phyloP scores from a whole-genome alignment of 2,888 invertebrate genomes.

The Octodonta nipae region DNA sequence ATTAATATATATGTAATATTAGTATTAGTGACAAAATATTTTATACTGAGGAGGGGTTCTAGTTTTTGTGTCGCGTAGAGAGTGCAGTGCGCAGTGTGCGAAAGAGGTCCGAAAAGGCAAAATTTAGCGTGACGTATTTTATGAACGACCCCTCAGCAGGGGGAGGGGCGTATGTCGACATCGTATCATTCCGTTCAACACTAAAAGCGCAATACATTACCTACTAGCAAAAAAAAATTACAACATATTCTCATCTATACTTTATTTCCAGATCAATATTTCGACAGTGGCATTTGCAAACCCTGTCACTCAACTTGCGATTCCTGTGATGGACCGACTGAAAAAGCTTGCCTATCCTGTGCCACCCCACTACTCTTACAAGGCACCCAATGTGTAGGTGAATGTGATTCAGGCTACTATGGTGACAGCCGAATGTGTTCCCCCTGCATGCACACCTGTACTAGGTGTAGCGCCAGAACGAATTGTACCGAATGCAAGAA shows the following conservation, averaged over 20 bases:
- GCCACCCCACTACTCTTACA: conserved; percentile 59
- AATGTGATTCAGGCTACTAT: conserved; percentile 58
- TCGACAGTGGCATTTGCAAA: conserved; percentile 55
- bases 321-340: conserved; percentile 67
- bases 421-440: conserved; percentile 52
- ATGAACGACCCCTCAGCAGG: too few relatives aligned
- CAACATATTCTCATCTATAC: background rate
- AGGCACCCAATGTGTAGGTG: conserved; percentile 57
- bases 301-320: conserved; percentile 68
- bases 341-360: conserved; percentile 61
- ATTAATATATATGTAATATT: too few relatives aligned
- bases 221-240: background rate
- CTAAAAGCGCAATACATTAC: too few relatives aligned
- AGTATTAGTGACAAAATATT: too few relatives aligned
- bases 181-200: too few relatives aligned
- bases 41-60: too few relatives aligned
- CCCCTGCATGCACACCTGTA: conserved; percentile 68
- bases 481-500: conserved; percentile 71
- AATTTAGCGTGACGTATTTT: too few relatives aligned
- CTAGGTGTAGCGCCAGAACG: conserved; percentile 60
- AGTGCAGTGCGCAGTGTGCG: too few relatives aligned
- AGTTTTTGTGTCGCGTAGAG: too few relatives aligned
- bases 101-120: too few relatives aligned
- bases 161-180: too few relatives aligned
- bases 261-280: conserved; percentile 54